Conservation (phyloP, 2,888 invertebrate species). For the Scrobipalpa costella region DNA sequence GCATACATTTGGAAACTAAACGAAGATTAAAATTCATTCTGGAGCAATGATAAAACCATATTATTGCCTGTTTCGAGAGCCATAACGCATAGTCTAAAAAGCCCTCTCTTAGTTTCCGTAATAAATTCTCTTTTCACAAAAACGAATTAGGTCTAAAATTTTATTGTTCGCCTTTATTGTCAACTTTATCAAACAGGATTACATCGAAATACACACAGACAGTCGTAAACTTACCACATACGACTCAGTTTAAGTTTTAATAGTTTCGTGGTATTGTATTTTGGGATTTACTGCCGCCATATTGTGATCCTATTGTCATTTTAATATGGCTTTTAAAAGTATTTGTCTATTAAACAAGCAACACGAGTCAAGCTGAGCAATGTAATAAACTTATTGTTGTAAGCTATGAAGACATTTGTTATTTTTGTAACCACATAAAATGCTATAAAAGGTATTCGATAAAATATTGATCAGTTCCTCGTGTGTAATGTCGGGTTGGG, state of each 20-base stretch:
- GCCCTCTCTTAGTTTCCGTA: slow-evolving; percentile 43
- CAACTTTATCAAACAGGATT: slow-evolving; percentile 59
- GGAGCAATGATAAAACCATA: too few species aligned
- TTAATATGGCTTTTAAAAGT: slow-evolving; percentile 34
- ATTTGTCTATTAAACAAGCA: slow-evolving; percentile 2
- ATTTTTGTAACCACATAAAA: too few species aligned
- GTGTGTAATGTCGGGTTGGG: too few species aligned
- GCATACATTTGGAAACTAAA: too few species aligned
- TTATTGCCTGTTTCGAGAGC: too few species aligned
- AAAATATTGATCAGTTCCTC: too few species aligned
- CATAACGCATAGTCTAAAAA: background rate
- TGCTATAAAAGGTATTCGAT: too few species aligned
- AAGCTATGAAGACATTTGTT: too few species aligned
- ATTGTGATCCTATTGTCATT: slow-evolving; percentile 46
- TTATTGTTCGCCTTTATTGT: slow-evolving; percentile 63
- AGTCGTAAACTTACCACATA: slow-evolving; percentile 53
- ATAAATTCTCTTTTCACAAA: slow-evolving; percentile 66
- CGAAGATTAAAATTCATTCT: too few species aligned
- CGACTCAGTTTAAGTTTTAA: slow-evolving; percentile 51
- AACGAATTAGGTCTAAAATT: slow-evolving; percentile 64
- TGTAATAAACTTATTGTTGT: too few species aligned
- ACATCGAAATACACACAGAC: slow-evolving; percentile 52
- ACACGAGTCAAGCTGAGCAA: background rate
- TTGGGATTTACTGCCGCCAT: slow-evolving; percentile 52
- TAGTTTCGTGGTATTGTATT: slow-evolving; percentile 46